Conservation (phyloP, 2,113 vertebrate species). For the Tapirus terrestris region DNA sequence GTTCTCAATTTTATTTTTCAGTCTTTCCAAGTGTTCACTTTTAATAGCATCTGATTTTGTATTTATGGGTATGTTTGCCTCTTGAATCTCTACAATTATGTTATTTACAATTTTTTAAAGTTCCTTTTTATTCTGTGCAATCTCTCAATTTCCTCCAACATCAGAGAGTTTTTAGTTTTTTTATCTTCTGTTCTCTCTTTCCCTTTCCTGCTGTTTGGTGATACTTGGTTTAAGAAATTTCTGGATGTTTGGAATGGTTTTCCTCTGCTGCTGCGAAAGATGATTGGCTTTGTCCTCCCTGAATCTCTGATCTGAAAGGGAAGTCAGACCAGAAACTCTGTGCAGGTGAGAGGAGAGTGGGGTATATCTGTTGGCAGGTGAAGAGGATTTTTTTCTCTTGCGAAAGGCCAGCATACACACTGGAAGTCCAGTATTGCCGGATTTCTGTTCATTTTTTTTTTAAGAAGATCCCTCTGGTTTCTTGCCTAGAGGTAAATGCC, state of each 20-base stretch:
- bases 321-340: not conserved
- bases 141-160: not conserved
- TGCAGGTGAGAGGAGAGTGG: not conserved
- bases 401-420: not conserved
- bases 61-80: not conserved
- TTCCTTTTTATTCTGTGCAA: not conserved
- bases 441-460: not conserved
- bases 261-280: not conserved
- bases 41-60: not conserved
- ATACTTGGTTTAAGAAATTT: not conserved
- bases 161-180: not conserved
- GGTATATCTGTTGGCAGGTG: not conserved
- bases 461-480: not conserved
- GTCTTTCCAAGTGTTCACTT: not conserved
- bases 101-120: not conserved
- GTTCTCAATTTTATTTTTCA: not conserved
- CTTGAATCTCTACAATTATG: not conserved
- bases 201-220: not conserved
- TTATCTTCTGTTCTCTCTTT: not conserved
- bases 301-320: not conserved
- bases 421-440: not conserved
- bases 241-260: not conserved
- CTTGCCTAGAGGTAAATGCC: not conserved
- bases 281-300: not conserved
- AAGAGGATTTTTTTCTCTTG: not conserved